These are phyloP conservation scores for Muntiacus muntjak DNA, from an alignment of 2,113 vertebrate species.

Conservation along the genomic window DNA sequence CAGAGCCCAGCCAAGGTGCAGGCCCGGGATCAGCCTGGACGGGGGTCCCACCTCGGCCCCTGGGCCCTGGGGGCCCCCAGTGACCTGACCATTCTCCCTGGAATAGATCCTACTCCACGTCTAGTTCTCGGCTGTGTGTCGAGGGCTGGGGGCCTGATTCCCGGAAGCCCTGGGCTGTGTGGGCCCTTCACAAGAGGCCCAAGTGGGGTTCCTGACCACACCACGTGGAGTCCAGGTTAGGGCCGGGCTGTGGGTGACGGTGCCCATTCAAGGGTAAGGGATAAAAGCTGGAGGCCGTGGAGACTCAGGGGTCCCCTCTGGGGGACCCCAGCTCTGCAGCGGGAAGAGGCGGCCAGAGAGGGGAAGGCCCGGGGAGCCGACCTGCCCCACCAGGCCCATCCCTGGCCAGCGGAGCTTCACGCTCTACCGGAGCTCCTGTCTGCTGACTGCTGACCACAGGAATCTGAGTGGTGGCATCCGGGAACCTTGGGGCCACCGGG, in stretches of 20 bases:
- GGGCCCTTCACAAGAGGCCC: neutral
- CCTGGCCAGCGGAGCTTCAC: neutral
- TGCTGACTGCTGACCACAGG: neutral
- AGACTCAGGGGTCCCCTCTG: neutral
- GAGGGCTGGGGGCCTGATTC: accelerated
- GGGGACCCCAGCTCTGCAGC: too few species aligned
- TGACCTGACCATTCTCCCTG: neutral
- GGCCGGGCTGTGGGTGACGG: neutral
- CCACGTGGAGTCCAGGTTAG: neutral
- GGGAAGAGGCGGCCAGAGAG: neutral
- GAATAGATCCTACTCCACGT: neutral
- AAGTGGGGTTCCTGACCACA: accelerated
- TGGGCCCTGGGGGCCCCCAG: neutral
- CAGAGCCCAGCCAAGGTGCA: neutral
- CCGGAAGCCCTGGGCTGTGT: neutral
- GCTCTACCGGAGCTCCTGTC: neutral
- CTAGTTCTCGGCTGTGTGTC: accelerated
- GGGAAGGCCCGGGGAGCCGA: neutral
- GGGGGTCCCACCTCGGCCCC: accelerated
- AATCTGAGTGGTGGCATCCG: neutral
- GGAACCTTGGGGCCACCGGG: neutral
- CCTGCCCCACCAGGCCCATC: accelerated
- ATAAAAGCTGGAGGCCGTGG: neutral
- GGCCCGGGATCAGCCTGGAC: neutral
- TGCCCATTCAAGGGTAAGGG: neutral